Percentiles rank a stretch among this genome's conserved stretches.
These are phyloP conservation scores for Planiliza haematocheilus DNA, from an alignment of 2,113 vertebrate species.

Conservation along the genomic window DNA sequence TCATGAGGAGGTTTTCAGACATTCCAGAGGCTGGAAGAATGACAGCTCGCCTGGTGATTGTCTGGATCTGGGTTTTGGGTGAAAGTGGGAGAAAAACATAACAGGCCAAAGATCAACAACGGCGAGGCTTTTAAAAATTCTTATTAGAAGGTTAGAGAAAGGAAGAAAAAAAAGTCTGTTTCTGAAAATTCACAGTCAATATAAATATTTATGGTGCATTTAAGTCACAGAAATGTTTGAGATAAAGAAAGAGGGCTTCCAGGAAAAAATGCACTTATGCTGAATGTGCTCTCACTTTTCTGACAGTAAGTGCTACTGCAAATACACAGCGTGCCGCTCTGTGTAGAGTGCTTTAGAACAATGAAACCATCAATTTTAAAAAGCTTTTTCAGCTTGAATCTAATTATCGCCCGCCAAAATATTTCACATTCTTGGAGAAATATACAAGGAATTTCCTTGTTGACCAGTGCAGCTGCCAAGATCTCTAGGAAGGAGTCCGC, in stretches of 20 bases:
- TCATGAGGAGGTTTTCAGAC: slow-evolving; percentile 62
- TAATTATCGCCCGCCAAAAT: slow-evolving; percentile 43
- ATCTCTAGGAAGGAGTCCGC: not conserved
- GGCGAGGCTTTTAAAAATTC: slow-evolving; percentile 55
- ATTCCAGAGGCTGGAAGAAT: slow-evolving; percentile 74
- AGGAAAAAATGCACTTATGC: not conserved
- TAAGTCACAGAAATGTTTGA: not conserved
- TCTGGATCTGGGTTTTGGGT: slow-evolving; percentile 69
- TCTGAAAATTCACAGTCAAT: slow-evolving; percentile 5
- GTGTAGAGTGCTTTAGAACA: slow-evolving; percentile 30
- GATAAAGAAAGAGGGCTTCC: not conserved
- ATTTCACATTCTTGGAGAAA: slow-evolving; percentile 51
- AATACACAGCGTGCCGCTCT: not conserved
- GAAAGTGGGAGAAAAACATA: slow-evolving; percentile 55
- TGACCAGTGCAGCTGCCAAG: slow-evolving; percentile 29
- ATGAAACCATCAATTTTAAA: slow-evolving; percentile 35
- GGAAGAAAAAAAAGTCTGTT: not conserved
- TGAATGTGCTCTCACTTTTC: not conserved
- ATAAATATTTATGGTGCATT: slow-evolving; percentile 19
- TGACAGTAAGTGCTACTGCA: slow-evolving; percentile 24
- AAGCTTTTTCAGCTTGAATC: slow-evolving; percentile 43
- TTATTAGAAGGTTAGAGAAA: slow-evolving; percentile 22
- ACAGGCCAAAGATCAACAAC: slow-evolving; percentile 66
- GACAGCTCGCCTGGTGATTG: slow-evolving; percentile 78
- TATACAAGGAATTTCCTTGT: slow-evolving; percentile 40